phyloP scores from a whole-genome alignment of 2,888 invertebrate species.

The Euphydryas editha region DNA sequence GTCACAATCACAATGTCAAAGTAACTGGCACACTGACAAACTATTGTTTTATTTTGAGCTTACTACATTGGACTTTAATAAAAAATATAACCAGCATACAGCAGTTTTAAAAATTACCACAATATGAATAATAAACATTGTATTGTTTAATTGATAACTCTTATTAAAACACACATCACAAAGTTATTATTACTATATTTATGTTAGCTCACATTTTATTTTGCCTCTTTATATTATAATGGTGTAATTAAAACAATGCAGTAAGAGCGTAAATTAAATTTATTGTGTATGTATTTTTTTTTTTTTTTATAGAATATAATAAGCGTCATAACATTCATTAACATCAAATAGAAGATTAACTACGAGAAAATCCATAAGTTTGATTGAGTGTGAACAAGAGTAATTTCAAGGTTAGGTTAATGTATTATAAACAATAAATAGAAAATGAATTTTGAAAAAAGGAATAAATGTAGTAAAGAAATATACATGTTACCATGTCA shows the following conservation, averaged over 20 bases:
- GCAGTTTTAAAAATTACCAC: neutral
- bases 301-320: no score
- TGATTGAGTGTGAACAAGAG: neutral
- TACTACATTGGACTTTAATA: constrained; percentile 15
- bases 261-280: no score
- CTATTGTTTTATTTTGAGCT: constrained; percentile 28
- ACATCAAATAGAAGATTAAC: no score
- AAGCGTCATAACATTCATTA: no score
- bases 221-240: no score
- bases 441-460: neutral
- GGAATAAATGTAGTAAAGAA: neutral
- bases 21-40: constrained; percentile 50
- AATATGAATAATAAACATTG: neutral
- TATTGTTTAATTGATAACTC: no score
- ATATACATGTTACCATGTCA: neutral
- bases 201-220: no score
- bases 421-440: neutral
- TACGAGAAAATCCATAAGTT: no score
- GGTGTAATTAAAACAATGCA: no score
- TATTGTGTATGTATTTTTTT: no score
- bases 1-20: constrained; percentile 50
- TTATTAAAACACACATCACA: no score
- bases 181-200: no score
- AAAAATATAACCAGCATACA: neutral
- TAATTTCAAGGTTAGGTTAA: constrained; percentile 8